Evolutionary conservation across 2,888 invertebrate genomes (phyloP).

Genomic region (Chirona hameri): DNA sequence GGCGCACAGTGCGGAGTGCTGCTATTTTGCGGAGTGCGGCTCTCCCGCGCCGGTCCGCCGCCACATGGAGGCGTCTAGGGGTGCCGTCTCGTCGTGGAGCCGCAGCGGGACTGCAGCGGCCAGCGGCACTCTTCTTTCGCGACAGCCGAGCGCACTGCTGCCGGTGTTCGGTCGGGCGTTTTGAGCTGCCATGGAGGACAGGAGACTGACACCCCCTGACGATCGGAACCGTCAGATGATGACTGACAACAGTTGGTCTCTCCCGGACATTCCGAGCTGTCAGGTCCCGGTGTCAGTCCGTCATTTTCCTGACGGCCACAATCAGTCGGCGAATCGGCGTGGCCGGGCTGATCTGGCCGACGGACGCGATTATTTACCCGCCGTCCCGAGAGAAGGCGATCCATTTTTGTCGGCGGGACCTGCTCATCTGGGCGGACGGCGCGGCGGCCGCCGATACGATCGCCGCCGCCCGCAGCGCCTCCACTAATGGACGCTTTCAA

Average conservation of each 20-base stretch:
- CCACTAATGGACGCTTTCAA: conserved; percentile 23
- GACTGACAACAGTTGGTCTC: background rate
- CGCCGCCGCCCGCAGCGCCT: background rate
- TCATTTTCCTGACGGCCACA: background rate
- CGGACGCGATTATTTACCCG: background rate
- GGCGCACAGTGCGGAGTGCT: too few species aligned
- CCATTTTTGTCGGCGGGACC: conserved; percentile 8
- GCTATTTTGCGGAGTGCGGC: too few species aligned
- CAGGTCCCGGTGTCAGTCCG: background rate
- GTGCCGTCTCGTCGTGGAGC: too few species aligned
- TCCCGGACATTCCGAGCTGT: background rate
- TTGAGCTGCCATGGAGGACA: too few species aligned
- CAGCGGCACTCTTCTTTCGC: too few species aligned
- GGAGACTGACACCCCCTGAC: too few species aligned
- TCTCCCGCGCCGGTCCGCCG: too few species aligned
- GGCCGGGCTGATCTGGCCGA: background rate
- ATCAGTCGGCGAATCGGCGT: background rate
- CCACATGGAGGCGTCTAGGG: too few species aligned
- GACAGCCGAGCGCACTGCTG: too few species aligned
- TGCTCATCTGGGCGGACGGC: background rate
- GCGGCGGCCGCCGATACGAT: background rate
- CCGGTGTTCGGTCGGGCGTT: too few species aligned
- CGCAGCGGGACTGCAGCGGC: too few species aligned
- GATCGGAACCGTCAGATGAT: background rate
- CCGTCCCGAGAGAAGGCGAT: background rate